Evolutionary conservation across 2,797 vertebrate genomes (phyloP).

Genomic region (Pteropus rufus): DNA sequence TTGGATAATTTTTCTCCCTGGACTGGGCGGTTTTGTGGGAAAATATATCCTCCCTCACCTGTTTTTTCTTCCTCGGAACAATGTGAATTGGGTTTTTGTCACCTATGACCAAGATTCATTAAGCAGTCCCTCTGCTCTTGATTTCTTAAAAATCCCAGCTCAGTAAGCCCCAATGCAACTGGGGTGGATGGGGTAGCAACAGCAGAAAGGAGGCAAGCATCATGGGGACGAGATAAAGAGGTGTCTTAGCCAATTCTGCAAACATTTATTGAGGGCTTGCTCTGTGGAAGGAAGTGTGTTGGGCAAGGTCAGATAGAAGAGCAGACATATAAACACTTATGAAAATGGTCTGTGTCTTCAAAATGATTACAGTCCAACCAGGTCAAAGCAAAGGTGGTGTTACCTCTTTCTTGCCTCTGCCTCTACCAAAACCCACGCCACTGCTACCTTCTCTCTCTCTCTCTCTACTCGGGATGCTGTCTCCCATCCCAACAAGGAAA

Average conservation of each 20-base stretch:
- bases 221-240: too few species aligned
- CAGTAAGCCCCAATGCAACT: neutral
- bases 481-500: neutral
- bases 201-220: neutral
- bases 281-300: neutral
- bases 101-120: neutral
- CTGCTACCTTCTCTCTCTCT: neutral
- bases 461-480: neutral
- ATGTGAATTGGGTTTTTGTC: neutral
- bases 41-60: neutral
- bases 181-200: fast-evolving
- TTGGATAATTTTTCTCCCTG: neutral
- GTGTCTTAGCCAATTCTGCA: neutral
- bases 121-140: too few species aligned
- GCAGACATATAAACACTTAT: neutral
- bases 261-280: neutral
- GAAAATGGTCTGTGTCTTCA: neutral
- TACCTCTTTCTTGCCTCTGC: neutral
- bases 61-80: neutral
- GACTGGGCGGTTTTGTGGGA: neutral
- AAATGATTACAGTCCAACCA: neutral
- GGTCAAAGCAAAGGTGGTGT: neutral
- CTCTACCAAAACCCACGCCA: neutral
- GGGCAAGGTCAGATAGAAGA: neutral
- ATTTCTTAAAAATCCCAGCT: neutral